Percentiles rank a stretch among this genome's conserved stretches.
Conservation (phyloP, 2,797 vertebrate species). For the Sardinella longiceps region DNA sequence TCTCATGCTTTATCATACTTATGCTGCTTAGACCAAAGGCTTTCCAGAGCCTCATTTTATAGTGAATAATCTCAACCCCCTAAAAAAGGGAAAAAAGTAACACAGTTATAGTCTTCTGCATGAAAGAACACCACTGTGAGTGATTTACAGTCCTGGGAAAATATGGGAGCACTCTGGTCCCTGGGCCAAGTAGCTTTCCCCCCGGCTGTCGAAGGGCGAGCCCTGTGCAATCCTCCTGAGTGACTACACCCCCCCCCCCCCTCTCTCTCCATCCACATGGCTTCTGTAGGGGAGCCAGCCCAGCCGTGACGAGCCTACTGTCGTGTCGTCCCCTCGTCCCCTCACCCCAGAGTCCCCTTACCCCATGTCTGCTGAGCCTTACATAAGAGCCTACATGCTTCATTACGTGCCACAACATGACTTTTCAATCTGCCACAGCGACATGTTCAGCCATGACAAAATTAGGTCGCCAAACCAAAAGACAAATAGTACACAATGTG, state of each 20-base stretch:
- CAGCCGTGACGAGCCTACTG: background rate
- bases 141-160: slow-evolving; percentile 23
- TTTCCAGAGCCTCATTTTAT: background rate
- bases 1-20: background rate
- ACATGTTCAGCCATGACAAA: background rate
- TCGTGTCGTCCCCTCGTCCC: no score
- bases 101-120: background rate
- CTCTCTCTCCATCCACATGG: background rate
- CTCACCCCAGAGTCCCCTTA: background rate
- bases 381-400: background rate
- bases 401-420: background rate
- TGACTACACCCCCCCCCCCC: no score
- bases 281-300: background rate
- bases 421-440: background rate
- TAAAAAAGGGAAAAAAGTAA: background rate
- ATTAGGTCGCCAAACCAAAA: background rate
- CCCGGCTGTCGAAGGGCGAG: background rate
- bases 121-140: background rate
- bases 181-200: background rate
- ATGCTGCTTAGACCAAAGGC: background rate
- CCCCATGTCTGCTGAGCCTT: background rate
- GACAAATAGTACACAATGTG: no score
- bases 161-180: background rate
- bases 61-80: background rate
- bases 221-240: background rate